Conservation (phyloP, 2,888 invertebrate species). For the Eupithecia centaureata region DNA sequence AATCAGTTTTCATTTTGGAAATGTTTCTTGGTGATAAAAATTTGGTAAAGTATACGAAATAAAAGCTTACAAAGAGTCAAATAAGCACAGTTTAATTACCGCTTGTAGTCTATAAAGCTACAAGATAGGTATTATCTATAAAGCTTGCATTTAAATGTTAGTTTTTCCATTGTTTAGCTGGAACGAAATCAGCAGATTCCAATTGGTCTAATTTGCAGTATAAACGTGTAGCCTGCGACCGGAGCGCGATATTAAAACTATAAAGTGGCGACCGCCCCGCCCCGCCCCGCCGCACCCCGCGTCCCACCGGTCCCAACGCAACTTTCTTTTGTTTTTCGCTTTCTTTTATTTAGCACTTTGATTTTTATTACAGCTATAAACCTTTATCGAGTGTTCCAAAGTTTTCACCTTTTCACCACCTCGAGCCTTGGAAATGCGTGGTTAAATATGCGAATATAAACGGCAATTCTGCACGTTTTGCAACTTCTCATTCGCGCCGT, state of each 20-base stretch:
- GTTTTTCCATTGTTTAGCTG: not conserved
- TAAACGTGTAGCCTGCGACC: slow-evolving; percentile 66
- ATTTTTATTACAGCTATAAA: slow-evolving; percentile 58
- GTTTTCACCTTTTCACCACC: slow-evolving; percentile 39
- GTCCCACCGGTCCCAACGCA: slow-evolving; percentile 46
- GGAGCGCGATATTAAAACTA: slow-evolving; percentile 81
- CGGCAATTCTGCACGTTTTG: slow-evolving; percentile 1
- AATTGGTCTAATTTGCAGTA: slow-evolving; percentile 69
- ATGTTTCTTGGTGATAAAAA: not conserved
- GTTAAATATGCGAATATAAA: not conserved
- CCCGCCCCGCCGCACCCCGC: slow-evolving; percentile 52
- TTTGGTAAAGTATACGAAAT: not conserved
- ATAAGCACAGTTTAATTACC: not conserved
- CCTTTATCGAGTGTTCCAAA: slow-evolving; percentile 54
- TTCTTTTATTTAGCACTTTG: slow-evolving; percentile 61
- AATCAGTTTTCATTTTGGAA: not conserved
- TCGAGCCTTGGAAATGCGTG: not conserved
- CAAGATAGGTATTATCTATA: not conserved
- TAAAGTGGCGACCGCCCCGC: slow-evolving; percentile 74
- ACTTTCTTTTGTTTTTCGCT: slow-evolving; percentile 59
- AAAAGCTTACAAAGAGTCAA: not conserved
- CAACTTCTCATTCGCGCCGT: not conserved
- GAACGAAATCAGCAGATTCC: slow-evolving; percentile 19
- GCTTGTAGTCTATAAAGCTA: not conserved
- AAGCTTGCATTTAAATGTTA: slow-evolving; percentile 13